phyloP scores from a whole-genome alignment of 2,888 invertebrate species.

The Epinotia bilunana region DNA sequence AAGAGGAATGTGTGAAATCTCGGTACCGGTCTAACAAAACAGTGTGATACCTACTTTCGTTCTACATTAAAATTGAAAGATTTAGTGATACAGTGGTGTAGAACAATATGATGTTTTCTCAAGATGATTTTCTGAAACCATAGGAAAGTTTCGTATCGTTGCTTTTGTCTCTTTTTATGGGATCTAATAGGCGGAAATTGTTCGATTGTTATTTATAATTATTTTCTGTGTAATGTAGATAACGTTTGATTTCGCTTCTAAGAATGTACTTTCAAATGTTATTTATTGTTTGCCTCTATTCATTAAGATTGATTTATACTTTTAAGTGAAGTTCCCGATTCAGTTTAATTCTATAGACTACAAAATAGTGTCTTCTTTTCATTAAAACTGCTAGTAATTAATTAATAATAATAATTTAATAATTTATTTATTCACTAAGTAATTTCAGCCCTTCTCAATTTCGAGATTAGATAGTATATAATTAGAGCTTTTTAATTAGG shows the following conservation, averaged over 20 bases:
- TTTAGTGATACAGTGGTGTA: constrained; percentile 55
- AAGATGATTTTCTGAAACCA: constrained; percentile 48
- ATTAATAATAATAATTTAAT: no score
- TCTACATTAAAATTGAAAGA: constrained; percentile 63
- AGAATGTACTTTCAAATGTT: neutral
- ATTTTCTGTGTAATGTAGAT: constrained; percentile 23
- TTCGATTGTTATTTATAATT: constrained; percentile 33
- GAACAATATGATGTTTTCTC: constrained; percentile 56
- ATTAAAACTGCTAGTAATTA: no score
- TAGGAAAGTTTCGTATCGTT: constrained; percentile 41
- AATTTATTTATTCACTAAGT: no score
- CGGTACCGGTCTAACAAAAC: constrained; percentile 39
- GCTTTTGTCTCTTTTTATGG: constrained; percentile 37
- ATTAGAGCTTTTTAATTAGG: no score
- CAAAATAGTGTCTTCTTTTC: no score
- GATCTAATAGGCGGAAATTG: constrained; percentile 42
- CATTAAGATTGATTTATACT: no score
- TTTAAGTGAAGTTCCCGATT: neutral
- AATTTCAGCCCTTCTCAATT: no score
- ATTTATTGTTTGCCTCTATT: neutral
- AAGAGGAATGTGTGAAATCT: constrained; percentile 36
- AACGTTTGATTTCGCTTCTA: neutral
- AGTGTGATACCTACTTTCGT: constrained; percentile 54
- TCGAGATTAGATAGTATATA: no score
- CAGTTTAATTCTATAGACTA: neutral